These are phyloP conservation scores for Pseudomyrmex cubaensis DNA, from an alignment of 1,140 invertebrate genomes.

Conservation along the genomic window DNA sequence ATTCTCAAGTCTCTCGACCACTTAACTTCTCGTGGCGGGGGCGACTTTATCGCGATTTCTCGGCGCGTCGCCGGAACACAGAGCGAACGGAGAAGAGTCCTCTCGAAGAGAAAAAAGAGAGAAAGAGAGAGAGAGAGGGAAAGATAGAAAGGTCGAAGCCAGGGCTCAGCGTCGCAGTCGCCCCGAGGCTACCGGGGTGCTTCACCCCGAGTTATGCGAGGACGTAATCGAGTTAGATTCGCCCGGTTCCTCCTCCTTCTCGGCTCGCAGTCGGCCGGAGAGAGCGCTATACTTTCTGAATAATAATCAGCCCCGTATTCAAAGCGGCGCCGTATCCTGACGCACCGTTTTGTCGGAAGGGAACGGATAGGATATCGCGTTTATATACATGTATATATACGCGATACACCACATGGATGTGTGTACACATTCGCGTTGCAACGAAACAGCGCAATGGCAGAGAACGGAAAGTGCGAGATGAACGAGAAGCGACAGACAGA, in stretches of 20 bases:
- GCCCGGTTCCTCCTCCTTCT: conserved; percentile 30
- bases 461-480: conserved; percentile 46
- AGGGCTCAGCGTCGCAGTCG: background rate
- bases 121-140: no score
- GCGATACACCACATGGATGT: background rate
- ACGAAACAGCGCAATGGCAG: conserved; percentile 36
- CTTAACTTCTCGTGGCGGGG: conserved; percentile 34
- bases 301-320: conserved; percentile 80
- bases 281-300: conserved; percentile 79
- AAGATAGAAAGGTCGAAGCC: background rate
- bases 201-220: conserved; percentile 65
- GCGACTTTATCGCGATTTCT: conserved; percentile 56
- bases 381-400: background rate
- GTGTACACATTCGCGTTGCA: conserved; percentile 45
- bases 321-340: conserved; percentile 60
- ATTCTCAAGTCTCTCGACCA: conserved; percentile 1
- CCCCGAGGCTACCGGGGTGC: conserved; percentile 41
- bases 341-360: conserved; percentile 27
- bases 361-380: conserved; percentile 30
- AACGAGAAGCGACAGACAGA: conserved; percentile 23
- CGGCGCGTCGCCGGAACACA: conserved; percentile 38
- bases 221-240: conserved; percentile 68
- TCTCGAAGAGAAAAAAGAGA: conserved; percentile 9
- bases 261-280: conserved; percentile 67
- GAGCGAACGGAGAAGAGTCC: background rate